A percentile compares a stretch with the other conserved stretches of the same genome.
Conservation (phyloP, 2,797 vertebrate species). For the Labroides dimidiatus region DNA sequence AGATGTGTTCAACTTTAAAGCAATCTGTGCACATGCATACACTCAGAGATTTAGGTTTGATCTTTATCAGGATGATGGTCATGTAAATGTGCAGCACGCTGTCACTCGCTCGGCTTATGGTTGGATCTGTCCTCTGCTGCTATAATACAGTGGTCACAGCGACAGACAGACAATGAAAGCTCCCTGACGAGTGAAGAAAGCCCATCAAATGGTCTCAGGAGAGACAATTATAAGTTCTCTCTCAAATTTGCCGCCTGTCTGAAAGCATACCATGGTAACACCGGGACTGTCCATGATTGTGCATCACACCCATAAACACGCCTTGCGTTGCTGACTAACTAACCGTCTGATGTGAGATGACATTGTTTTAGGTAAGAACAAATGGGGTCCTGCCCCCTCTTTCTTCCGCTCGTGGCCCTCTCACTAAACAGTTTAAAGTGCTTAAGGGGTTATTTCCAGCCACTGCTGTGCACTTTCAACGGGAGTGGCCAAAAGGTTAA, state of each 20-base stretch:
- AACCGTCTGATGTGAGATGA: constrained; percentile 83
- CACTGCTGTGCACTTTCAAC: constrained; percentile 62
- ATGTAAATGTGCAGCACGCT: not conserved
- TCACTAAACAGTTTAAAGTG: constrained; percentile 71
- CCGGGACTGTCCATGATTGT: constrained; percentile 31
- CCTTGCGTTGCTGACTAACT: constrained; percentile 82
- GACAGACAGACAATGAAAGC: constrained; percentile 77
- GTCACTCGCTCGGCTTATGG: constrained; percentile 12
- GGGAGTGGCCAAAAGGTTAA: constrained; percentile 84
- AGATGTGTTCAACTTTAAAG: not conserved
- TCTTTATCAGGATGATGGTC: not conserved
- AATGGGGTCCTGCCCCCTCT: constrained; percentile 67
- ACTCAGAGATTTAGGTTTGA: not conserved
- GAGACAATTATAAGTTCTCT: constrained; percentile 74
- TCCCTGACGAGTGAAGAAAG: constrained; percentile 62
- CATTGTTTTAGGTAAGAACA: constrained; percentile 81
- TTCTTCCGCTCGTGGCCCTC: constrained; percentile 38
- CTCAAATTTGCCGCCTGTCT: constrained; percentile 81
- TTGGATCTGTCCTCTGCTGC: constrained; percentile 29
- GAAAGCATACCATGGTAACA: constrained; percentile 53
- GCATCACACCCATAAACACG: constrained; percentile 56
- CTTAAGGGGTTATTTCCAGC: constrained; percentile 69
- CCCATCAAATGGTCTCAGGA: constrained; percentile 62
- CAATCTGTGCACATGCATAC: not conserved
- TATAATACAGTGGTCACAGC: constrained; percentile 56